Conservation (phyloP, 2,888 invertebrate species). For the Synergus japonicus region DNA sequence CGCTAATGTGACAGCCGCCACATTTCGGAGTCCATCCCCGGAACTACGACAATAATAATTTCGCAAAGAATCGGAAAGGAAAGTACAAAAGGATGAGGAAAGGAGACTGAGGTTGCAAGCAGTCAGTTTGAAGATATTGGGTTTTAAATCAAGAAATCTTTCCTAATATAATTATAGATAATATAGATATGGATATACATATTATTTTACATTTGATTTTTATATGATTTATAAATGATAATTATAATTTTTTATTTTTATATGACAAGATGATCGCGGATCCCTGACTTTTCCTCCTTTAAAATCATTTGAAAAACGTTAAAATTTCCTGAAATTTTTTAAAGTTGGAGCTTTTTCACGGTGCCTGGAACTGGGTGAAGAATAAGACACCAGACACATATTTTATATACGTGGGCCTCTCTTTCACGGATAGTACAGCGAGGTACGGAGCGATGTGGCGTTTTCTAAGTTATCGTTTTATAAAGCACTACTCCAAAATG, state of each 20-base stretch:
- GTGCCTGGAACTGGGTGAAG: constrained; percentile 72
- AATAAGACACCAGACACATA: constrained; percentile 77
- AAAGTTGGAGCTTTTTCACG: constrained; percentile 41
- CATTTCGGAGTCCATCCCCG: constrained; percentile 67
- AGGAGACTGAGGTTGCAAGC: constrained; percentile 33
- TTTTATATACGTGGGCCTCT: constrained; percentile 64
- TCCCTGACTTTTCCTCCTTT: too few relatives aligned
- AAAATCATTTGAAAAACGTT: too few relatives aligned
- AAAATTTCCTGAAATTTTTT: too few relatives aligned
- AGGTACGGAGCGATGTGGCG: constrained; percentile 57
- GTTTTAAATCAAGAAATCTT: not conserved
- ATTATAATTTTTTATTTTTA: too few relatives aligned
- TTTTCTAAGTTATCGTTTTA: constrained; percentile 74
- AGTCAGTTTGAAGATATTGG: constrained; percentile 16
- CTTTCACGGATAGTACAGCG: constrained; percentile 48
- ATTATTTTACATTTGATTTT: too few relatives aligned
- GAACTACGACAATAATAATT: constrained; percentile 68
- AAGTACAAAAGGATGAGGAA: constrained; percentile 47
- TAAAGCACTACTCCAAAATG: constrained; percentile 73
- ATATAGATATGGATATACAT: too few relatives aligned
- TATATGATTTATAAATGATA: too few relatives aligned
- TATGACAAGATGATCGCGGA: too few relatives aligned
- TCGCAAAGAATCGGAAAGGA: constrained; percentile 55
- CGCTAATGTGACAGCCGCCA: constrained; percentile 74
- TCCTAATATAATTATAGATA: too few relatives aligned